Base-by-base conservation (phyloP, 53 echinoderm and acorn worm species). In the Temnopleurus reevesii region DNA sequence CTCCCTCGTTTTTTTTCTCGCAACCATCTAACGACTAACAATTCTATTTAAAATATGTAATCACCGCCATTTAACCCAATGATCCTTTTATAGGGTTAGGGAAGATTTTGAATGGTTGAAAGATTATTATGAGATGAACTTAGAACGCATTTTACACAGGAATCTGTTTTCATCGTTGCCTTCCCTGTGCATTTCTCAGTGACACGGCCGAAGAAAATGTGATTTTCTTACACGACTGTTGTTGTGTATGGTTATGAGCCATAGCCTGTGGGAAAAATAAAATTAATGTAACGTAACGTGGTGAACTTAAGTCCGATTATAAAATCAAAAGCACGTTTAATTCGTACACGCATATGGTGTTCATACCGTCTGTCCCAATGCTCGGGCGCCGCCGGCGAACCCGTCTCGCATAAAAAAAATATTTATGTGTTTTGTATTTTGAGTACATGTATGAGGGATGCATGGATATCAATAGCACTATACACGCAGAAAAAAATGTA, bases 231-330 rank as follows among this genome's bases (percentile, higher is more conserved):
- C 71, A 33, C 8, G n/a, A 66, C 13, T 66, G 35, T 8, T 41
- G 41, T 6, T n/a, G n/a, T n/a, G n/a, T n/a, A n/a, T n/a, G n/a
- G n/a, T n/a, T n/a, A n/a, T n/a, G 0, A 66, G 36, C 38, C 71
- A 66, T 35, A 66, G n/a, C 38, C 5, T n/a, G 17, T 18, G 21
- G 71, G 36, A 19, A 66, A 66, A 77, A 9, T 47, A 28, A 28
- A 77, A 77, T 77, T 77, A 77, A 77, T 77, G 79, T 77, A 46
- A 49, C 47, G 49, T 46, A 28, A 49, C 79, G 79, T 17, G 27
- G 23, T 28, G 27, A 10, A 29, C 46, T 46, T 29, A 46, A 10
- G 79, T 30, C 25, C 12, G 23, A 79, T 2, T 9, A 12, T 79
- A 4, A 15, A 28, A 79, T 27, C 46, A 29, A 46, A 49, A 12